Base-by-base conservation (phyloP, 37 sponge, comb jelly and placozoan species). In the Oopsacas minuta region DNA sequence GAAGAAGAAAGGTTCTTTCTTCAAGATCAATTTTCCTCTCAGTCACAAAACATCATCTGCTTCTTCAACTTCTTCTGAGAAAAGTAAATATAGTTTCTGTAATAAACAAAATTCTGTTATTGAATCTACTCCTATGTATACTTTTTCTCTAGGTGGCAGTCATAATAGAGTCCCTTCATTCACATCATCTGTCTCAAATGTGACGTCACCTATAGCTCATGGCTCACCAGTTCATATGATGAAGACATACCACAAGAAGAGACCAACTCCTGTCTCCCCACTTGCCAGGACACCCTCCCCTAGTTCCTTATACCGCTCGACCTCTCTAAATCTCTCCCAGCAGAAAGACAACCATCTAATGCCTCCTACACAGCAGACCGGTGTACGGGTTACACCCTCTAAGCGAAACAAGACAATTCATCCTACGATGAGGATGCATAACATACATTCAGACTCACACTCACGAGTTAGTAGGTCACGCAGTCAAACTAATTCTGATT, bases 201-300 rank as follows among this genome's bases (percentile, higher is more conserved):
- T 87, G 8, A 83, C 87, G 17, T 89, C 91, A 0, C 91, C 91
- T 0, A 88, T 88, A 39, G 83, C 53, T 23, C 84, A 89, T 35
- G 88, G 89, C 7, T 89, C 91, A 0, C 93, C 93, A 3, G 85
- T 85, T 3, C 69, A 39, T 10, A n/a, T 36, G 23, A 86, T 84
- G 35, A 42, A 38, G 36, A 83, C 53, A 38, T 39, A 22, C 25
- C 37, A 87, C 34, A 52, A 82, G 36, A 37, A 52, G 84, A 25
- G 84, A 61, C 49, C 85, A 1, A 85, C 92, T 0, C 93, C 93
- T 0, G 89, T 90, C 36, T 92, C 93, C 30, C 92, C 92, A 20
- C 88, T 90, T 0, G 91, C 93, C 49, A 82, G 82, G 36, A 86
- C 86, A 0, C 86, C 86, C 46, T 86, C 86, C 30, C 86, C 86